Conservation (phyloP, 2,113 vertebrate genomes). For the Tetrao urogallus region DNA sequence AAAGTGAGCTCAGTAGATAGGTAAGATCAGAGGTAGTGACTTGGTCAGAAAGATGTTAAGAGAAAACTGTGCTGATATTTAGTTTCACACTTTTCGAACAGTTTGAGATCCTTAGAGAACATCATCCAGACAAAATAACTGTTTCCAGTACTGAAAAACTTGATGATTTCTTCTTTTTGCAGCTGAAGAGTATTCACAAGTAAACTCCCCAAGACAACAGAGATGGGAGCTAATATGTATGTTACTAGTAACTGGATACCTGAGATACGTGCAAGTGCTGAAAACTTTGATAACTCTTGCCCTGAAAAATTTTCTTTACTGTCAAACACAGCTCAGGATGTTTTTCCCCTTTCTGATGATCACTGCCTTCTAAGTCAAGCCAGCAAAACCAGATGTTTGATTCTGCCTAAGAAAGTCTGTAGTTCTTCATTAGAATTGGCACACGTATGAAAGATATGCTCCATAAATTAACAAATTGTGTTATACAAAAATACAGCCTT, state of each 20-base stretch:
- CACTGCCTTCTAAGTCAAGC: not conserved
- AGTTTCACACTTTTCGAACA: not conserved
- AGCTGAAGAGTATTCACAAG: not conserved
- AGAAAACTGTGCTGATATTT: not conserved
- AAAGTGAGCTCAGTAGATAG: not conserved
- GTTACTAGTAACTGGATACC: not conserved
- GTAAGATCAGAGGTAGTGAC: not conserved
- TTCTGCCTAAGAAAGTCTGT: not conserved
- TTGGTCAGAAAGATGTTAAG: not conserved
- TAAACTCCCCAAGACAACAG: not conserved
- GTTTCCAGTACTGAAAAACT: not conserved
- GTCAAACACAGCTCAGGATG: not conserved
- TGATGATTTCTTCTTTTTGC: not conserved
- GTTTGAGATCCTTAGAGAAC: not conserved
- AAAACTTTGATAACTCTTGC: not conserved
- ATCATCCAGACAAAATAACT: not conserved
- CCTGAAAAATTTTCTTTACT: not conserved
- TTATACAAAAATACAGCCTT: not conserved
- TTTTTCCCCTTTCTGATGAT: not conserved
- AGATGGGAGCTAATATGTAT: not conserved
- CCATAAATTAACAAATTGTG: rapidly evolving
- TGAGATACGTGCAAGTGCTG: not conserved
- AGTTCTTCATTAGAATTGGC: not conserved
- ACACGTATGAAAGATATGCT: not conserved
- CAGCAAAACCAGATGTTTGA: not conserved